phyloP scores from a whole-genome alignment of 2,888 invertebrate genomes.

The Aelia acuminata region DNA sequence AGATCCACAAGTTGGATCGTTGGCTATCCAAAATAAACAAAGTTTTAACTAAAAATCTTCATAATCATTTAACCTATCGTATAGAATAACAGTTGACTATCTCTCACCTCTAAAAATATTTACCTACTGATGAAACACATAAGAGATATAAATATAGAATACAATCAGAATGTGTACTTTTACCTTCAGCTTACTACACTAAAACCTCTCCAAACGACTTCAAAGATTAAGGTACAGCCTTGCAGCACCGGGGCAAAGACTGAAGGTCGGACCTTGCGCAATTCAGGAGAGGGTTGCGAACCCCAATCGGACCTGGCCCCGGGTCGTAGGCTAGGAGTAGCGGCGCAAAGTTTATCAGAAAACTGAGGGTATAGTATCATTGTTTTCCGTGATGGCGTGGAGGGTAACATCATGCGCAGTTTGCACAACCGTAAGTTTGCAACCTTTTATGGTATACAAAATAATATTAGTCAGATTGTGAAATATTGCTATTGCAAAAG shows the following conservation, averaged over 20 bases:
- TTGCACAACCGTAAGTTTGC: not conserved
- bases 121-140: too few species aligned
- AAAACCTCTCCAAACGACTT: not conserved
- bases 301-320: not conserved
- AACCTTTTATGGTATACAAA: not conserved
- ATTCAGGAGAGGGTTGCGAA: not conserved
- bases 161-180: too few species aligned
- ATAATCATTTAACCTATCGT: too few species aligned
- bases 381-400: not conserved
- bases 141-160: too few species aligned
- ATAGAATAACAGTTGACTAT: too few species aligned
- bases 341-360: constrained; percentile 6
- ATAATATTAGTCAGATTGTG: not conserved
- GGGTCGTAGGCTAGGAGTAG: constrained; percentile 20
- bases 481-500: not conserved
- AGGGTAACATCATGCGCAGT: not conserved
- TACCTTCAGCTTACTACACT: too few species aligned
- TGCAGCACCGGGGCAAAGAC: not conserved
- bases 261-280: constrained; percentile 14
- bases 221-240: not conserved
- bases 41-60: too few species aligned
- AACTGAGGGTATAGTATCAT: not conserved
- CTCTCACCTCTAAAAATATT: too few species aligned
- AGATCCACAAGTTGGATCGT: too few species aligned
- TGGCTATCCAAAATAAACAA: too few species aligned